These are phyloP conservation scores for Bombycilla garrulus DNA, from an alignment of 2,113 vertebrate genomes.

Conservation along the genomic window DNA sequence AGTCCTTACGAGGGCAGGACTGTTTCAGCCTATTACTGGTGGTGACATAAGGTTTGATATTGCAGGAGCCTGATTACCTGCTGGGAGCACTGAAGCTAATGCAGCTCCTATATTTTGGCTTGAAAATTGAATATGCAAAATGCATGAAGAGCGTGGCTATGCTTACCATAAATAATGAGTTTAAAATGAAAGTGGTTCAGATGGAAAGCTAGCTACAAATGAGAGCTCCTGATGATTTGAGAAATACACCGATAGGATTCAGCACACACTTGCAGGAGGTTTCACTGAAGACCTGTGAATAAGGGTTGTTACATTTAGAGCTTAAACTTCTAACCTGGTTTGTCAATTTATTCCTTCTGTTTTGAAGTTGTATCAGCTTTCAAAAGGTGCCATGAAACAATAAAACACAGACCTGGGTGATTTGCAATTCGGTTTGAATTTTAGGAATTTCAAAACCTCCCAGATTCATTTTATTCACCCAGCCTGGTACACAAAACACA, in stretches of 20 bases:
- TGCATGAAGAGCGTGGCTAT: background rate
- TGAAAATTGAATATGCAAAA: conserved; percentile 47
- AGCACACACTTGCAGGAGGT: background rate
- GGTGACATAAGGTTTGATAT: conserved; percentile 30
- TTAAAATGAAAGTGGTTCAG: background rate
- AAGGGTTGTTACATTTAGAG: background rate
- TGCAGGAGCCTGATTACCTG: conserved; percentile 30
- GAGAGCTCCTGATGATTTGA: conserved; percentile 39
- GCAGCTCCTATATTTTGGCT: conserved; percentile 10
- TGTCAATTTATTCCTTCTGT: background rate
- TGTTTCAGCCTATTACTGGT: conserved; percentile 22
- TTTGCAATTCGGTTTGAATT: background rate
- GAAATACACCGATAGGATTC: background rate
- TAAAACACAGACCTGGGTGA: background rate
- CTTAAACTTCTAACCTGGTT: background rate
- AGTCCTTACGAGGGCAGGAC: background rate
- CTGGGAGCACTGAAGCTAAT: conserved; percentile 9
- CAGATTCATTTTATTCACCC: background rate
- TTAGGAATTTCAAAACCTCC: background rate
- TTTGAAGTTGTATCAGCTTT: background rate
- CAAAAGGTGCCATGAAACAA: background rate
- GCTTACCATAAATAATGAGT: conserved; percentile 44
- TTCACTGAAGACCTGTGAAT: conserved; percentile 24
- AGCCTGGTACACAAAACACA: background rate
- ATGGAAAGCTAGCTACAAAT: background rate